A percentile compares a stretch with the other conserved stretches of the same genome.
phyloP scores from a whole-genome alignment of 2,888 invertebrate genomes.

The Drosophila mimica region DNA sequence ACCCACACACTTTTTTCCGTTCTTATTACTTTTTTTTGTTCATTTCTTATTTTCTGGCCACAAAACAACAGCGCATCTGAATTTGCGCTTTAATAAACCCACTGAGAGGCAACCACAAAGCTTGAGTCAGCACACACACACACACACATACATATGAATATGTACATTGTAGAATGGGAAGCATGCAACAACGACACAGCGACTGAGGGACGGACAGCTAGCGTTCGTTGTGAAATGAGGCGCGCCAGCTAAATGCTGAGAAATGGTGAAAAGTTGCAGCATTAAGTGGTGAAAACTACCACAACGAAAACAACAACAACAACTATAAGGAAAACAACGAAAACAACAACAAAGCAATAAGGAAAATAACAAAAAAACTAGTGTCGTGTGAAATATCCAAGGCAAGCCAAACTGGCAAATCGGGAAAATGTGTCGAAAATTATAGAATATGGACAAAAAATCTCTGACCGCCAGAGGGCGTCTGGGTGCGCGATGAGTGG shows the following conservation, averaged over 20 bases:
- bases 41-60: slow-evolving; percentile 27
- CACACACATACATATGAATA: neutral
- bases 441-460: slow-evolving; percentile 47
- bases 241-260: slow-evolving; percentile 61
- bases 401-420: slow-evolving; percentile 47
- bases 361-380: slow-evolving; percentile 19
- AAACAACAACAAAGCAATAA: neutral
- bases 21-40: slow-evolving; percentile 25
- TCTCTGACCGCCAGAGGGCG: neutral
- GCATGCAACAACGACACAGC: slow-evolving; percentile 45
- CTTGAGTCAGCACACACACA: slow-evolving; percentile 35
- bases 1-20: slow-evolving; percentile 2
- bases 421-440: slow-evolving; percentile 79
- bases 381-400: slow-evolving; percentile 58
- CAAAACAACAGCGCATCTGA: slow-evolving; percentile 44
- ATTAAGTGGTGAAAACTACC: slow-evolving; percentile 67
- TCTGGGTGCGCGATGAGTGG: slow-evolving; percentile 12
- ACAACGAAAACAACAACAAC: slow-evolving; percentile 16
- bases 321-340: neutral
- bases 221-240: slow-evolving; percentile 58
- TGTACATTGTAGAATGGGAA: slow-evolving; percentile 64
- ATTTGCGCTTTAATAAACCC: slow-evolving; percentile 63
- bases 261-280: slow-evolving; percentile 72
- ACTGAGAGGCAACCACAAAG: slow-evolving; percentile 59
- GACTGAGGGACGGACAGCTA: slow-evolving; percentile 1